Conservation (phyloP, 2,888 invertebrate species). For the Augochlorella aurata region DNA sequence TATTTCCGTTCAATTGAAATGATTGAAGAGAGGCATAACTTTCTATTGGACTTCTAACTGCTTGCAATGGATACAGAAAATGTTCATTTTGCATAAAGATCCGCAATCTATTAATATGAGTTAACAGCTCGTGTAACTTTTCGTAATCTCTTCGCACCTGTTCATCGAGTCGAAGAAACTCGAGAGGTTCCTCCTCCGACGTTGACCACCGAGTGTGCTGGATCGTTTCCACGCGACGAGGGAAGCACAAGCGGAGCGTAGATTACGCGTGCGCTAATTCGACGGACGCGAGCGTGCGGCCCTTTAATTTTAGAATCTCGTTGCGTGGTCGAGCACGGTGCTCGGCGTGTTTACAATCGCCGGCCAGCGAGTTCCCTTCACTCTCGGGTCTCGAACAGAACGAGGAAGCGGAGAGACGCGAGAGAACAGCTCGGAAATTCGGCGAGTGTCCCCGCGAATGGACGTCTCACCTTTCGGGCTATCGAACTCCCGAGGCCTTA, state of each 20-base stretch:
- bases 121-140: too few relatives aligned
- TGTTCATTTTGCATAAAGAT: too few relatives aligned
- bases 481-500: constrained; percentile 74
- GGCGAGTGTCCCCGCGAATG: constrained; percentile 32
- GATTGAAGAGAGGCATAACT: too few relatives aligned
- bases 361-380: constrained; percentile 56
- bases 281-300: constrained; percentile 8
- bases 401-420: constrained; percentile 2
- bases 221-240: background rate
- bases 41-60: too few relatives aligned
- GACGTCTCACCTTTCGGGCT: constrained; percentile 53
- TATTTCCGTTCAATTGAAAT: too few relatives aligned
- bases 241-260: background rate
- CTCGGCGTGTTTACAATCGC: constrained; percentile 50
- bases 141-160: too few relatives aligned
- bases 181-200: background rate
- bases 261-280: constrained; percentile 17
- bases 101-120: too few relatives aligned
- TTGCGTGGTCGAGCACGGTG: constrained; percentile 28
- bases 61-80: too few relatives aligned
- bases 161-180: background rate
- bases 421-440: constrained; percentile 25
- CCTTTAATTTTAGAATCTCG: constrained; percentile 63
- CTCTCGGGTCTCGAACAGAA: constrained; percentile 8
- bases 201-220: background rate